Evolutionary conservation across 2,113 vertebrate genomes (phyloP), one percentile per base, ranked within the genome.

Genomic region (Nothocercus julius): DNA sequence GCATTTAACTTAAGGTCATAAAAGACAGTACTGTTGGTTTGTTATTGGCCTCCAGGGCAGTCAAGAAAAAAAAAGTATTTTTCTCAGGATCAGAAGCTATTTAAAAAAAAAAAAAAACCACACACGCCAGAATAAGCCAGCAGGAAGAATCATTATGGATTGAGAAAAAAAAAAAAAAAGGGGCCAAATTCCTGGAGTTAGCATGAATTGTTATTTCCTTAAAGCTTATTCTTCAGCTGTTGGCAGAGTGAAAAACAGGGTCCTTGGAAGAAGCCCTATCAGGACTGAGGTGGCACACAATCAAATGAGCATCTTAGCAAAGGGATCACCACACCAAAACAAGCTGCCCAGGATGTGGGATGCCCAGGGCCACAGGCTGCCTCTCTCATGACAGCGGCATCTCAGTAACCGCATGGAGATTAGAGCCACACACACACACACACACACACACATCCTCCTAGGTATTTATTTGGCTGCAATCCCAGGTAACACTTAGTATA

Each of bases 11-110:
- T 81, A 44, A 62, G 70, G 47, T 61, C 61, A 54, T 42, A 76
- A 83, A 83, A 95, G 63, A 54, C 25, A 92, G 81, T 51, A 13
- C 69, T 94, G 87, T 64, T 82, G 76, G 67, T 78, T 88, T 82
- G 76, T 38, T 79, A 78, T 76, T 61, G 80, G 83, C 47, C 82
- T 86, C 61, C 24, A 4, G 82, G 84, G 89, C 61, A 92, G 58
- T 67, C 61, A 47, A 51, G 54, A 83, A 81, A 44, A 81, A 93
- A 91, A 76, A 42, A 17, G 15, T 44, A 44, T 25, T 91, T 89
- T 27, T 19, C 38, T 30, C 54, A 3, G 2, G 27, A 72, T 20
- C 64, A 61, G 47, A 91, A 81, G 62, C 70, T 62, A 69, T 45
- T 28, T 59, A 78, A 59, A 77, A 81, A 40, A 51, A 89, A 88